phyloP scores from a whole-genome alignment of 2,113 vertebrate species.

The Ardeotis arabs region DNA sequence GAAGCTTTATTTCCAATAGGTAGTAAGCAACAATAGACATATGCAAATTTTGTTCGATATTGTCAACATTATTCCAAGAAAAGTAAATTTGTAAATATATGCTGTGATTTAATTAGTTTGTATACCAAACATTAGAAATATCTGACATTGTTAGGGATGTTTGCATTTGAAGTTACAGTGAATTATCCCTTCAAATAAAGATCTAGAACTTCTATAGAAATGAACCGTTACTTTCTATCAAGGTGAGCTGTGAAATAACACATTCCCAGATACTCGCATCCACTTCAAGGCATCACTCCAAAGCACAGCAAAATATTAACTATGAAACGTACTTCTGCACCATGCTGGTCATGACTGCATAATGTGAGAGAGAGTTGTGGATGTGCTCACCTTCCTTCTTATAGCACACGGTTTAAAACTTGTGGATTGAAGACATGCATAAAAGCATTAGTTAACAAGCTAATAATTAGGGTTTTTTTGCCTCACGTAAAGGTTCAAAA shows the following conservation, averaged over 20 bases:
- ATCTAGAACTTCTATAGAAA: background rate
- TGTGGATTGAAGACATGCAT: background rate
- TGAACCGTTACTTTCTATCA: slow-evolving; percentile 26
- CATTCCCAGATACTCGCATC: background rate
- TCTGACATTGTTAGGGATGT: background rate
- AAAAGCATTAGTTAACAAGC: background rate
- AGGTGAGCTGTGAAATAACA: background rate
- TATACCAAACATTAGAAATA: background rate
- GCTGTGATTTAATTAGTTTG: slow-evolving; percentile 11
- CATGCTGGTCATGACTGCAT: background rate
- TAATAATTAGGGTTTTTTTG: background rate
- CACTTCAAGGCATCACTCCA: background rate
- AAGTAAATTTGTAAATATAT: slow-evolving; percentile 2
- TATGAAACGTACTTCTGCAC: background rate
- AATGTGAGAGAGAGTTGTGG: background rate
- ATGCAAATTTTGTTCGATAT: slow-evolving; percentile 39
- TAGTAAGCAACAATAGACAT: background rate
- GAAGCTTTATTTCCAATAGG: background rate
- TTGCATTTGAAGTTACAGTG: background rate
- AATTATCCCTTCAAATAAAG: background rate
- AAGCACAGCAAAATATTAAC: background rate
- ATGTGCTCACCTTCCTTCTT: background rate
- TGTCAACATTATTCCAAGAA: slow-evolving; percentile 32
- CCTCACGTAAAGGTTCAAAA: background rate
- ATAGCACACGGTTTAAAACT: background rate